phyloP scores from a whole-genome alignment of 2,113 vertebrate genomes.

The Tenebrosternarchus preto region DNA sequence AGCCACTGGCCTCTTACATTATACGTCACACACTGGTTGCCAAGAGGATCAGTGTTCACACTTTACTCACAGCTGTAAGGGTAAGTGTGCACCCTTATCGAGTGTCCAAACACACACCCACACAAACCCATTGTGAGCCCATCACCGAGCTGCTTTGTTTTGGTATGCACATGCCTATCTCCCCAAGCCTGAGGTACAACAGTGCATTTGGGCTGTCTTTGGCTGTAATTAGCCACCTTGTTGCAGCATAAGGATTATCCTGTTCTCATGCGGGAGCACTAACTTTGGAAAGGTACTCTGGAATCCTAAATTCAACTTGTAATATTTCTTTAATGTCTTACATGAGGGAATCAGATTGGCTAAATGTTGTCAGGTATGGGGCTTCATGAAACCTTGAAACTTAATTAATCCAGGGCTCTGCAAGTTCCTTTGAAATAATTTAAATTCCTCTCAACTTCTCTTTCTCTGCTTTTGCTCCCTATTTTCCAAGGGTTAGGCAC shows the following conservation, averaged over 20 bases:
- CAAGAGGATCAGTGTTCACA: constrained; percentile 38
- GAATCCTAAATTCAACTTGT: constrained; percentile 76
- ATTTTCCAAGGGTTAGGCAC: constrained; percentile 41
- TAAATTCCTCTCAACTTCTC: constrained; percentile 58
- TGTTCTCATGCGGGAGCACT: constrained; percentile 70
- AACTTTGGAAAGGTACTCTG: constrained; percentile 72
- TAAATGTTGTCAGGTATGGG: constrained; percentile 72
- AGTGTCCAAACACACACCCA: constrained; percentile 17
- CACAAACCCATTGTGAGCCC: constrained; percentile 16
- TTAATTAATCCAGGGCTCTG: constrained; percentile 69
- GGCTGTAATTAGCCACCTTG: constrained; percentile 72
- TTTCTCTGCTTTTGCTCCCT: constrained; percentile 14
- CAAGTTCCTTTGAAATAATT: constrained; percentile 65
- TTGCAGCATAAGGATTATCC: constrained; percentile 74
- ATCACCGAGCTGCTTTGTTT: constrained; percentile 52
- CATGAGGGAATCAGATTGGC: constrained; percentile 70
- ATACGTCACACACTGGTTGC: constrained; percentile 5
- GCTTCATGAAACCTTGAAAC: constrained; percentile 72
- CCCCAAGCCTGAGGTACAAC: background rate
- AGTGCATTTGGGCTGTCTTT: constrained; percentile 45
- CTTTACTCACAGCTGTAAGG: constrained; percentile 46
- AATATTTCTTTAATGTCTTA: constrained; percentile 78
- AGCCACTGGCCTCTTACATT: constrained; percentile 25
- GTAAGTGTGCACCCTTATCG: constrained; percentile 32
- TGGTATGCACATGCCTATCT: constrained; percentile 33